Evolutionary conservation across 2,888 invertebrate species (phyloP).

Genomic region (Caenorhabditis zanzibari): DNA sequence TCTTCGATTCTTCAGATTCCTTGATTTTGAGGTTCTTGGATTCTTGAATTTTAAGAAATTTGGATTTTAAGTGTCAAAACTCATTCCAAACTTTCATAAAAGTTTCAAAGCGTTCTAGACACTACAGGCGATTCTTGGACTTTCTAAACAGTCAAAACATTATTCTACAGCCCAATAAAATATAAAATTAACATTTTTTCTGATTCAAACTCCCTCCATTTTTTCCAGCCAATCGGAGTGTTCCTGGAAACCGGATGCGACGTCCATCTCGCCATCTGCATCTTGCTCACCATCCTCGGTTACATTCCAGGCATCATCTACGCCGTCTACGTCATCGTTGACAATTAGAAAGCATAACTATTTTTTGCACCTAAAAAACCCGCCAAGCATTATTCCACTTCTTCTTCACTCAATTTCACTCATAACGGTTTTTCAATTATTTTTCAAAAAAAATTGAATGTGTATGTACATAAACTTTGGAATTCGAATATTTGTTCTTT

Average conservation of each 20-base stretch:
- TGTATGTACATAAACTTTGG: constrained; percentile 6
- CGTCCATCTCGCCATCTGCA: constrained; percentile 73
- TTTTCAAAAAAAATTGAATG: neutral
- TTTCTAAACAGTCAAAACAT: no score
- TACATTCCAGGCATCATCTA: constrained; percentile 77
- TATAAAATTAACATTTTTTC: no score
- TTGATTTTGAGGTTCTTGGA: no score
- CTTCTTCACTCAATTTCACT: neutral
- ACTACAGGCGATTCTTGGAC: no score
- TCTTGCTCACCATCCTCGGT: constrained; percentile 76
- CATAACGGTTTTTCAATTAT: neutral
- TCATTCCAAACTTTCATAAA: no score
- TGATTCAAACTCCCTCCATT: neutral
- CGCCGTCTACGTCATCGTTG: constrained; percentile 61
- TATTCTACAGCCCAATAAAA: no score
- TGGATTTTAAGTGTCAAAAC: no score
- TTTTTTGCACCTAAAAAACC: neutral
- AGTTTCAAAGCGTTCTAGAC: no score
- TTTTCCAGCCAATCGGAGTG: constrained; percentile 77
- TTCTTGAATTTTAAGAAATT: no score
- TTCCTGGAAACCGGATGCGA: constrained; percentile 75
- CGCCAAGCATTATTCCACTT: neutral
- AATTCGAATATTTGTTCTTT: neutral
- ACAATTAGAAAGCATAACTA: constrained; percentile 18
- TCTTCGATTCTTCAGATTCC: no score